Base-by-base conservation (phyloP, 2,113 vertebrate species). In the Jacana jacana region DNA sequence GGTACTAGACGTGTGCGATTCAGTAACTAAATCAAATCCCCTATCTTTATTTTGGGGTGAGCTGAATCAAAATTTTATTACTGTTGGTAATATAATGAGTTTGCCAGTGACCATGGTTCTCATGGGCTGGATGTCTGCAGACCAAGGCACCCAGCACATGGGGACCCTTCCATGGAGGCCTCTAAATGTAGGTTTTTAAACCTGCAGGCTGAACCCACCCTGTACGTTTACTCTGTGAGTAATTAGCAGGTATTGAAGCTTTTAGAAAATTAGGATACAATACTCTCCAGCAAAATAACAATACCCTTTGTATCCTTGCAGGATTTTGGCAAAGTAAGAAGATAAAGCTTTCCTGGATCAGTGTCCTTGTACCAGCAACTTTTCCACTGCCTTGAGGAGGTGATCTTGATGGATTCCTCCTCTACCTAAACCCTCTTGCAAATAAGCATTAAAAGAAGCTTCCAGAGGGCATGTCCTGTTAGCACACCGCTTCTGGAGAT, bases 381-480 rank as follows among this genome's bases (percentile, higher is more conserved):
- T 75, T 88, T 55, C 83, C 60, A 84, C 83, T 81, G 93, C 86
- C 73, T 79, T 31, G 89, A 89, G 69, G 92, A 91, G 81, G 48
- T 87, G 65, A 57, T 92, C 93, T 93, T 61, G 89, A 93, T 72
- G 94, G 69, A 75, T 92, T 89, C 86, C 77, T 97, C 89, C 81
- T 95, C 64, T 81, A 1, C 44, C 51, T 87, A 95, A 96, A 84
- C 52, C 72, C 55, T 90, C 46, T 92, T 95, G 72, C 69, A 92
- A 91, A 88, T 68, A 44, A 95, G 61, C 89, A 81, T 89, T 60
- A 39, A 55, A 84, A 96, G 89, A 89, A 95, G 94, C 83, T 95
- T 95, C 44, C 92, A 81, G 81, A 92, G 83, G 83, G 72, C 83
- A 89, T 31, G 2, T 75, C 69, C 55, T 93, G 86, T 69, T 68